Percentiles rank a stretch among this genome's conserved stretches.
phyloP scores from a whole-genome alignment of 2,888 invertebrate genomes.

The Cremastinae sp. region DNA sequence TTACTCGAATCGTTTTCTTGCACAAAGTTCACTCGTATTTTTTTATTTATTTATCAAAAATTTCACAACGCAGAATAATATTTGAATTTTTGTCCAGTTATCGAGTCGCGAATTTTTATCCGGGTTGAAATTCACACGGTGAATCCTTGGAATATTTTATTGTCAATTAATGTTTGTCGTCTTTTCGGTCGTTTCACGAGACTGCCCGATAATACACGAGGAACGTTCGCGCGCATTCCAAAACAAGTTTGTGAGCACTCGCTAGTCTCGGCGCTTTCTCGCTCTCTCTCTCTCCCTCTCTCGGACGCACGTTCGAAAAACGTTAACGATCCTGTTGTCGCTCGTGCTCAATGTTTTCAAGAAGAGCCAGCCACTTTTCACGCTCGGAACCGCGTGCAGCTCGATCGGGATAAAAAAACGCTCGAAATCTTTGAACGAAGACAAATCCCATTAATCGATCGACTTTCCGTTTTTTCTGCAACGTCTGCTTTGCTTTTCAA shows the following conservation, averaged over 20 bases:
- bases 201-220: slow-evolving; percentile 34
- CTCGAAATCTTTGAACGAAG: background rate
- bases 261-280: slow-evolving; percentile 3
- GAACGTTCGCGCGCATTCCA: slow-evolving; percentile 59
- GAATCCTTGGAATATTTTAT: slow-evolving; percentile 11
- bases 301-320: slow-evolving; percentile 13
- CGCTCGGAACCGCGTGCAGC: background rate
- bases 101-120: no score
- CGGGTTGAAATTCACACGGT: background rate
- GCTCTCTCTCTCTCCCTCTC: slow-evolving; percentile 6
- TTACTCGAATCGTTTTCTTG: background rate
- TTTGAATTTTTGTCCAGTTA: no score
- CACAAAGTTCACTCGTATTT: background rate
- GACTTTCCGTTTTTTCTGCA: no score
- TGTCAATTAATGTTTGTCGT: slow-evolving; percentile 9
- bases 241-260: slow-evolving; percentile 30
- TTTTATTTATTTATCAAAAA: background rate
- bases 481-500: background rate
- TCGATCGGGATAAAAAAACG: no score
- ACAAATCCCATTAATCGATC: background rate
- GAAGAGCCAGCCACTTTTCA: slow-evolving; percentile 27
- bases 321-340: slow-evolving; percentile 45
- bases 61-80: no score
- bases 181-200: slow-evolving; percentile 27
- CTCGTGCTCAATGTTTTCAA: slow-evolving; percentile 11